These are phyloP conservation scores for Bufo gargarizans DNA, from an alignment of 2,113 vertebrate species.

Conservation along the genomic window DNA sequence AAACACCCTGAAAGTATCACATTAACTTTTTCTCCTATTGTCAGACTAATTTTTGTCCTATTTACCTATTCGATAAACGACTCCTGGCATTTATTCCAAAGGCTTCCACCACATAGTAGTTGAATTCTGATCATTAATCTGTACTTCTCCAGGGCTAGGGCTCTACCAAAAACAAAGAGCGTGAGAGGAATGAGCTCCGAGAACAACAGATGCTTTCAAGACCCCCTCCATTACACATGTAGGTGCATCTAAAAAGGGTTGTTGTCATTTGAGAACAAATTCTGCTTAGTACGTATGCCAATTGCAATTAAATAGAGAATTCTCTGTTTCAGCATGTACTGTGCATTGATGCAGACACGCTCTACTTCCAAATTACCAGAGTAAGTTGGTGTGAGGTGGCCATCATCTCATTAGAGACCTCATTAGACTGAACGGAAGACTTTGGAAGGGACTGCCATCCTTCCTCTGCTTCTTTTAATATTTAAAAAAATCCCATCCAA, in stretches of 20 bases:
- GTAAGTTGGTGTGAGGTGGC: not conserved
- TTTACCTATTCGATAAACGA: not conserved
- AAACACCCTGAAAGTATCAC: too few relatives aligned
- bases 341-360: conserved; percentile 10
- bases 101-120: not conserved
- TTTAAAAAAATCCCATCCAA: conserved; percentile 4
- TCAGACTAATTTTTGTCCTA: too few relatives aligned
- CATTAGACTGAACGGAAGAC: conserved; percentile 24
- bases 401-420: conserved; percentile 36
- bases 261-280: not conserved
- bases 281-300: not conserved
- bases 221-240: not conserved
- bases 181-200: not conserved
- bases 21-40: too few relatives aligned
- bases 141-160: not conserved
- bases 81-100: not conserved
- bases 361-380: conserved; percentile 34
- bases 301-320: conserved; percentile 46
- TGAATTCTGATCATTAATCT: not conserved
- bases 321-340: conserved; percentile 2
- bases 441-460: not conserved
- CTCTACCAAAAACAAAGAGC: conserved; percentile 1
- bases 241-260: not conserved
- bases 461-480: not conserved
- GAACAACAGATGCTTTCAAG: conserved; percentile 7